Conservation (phyloP, 1,140 invertebrate genomes). For the Leucophenga varia region DNA sequence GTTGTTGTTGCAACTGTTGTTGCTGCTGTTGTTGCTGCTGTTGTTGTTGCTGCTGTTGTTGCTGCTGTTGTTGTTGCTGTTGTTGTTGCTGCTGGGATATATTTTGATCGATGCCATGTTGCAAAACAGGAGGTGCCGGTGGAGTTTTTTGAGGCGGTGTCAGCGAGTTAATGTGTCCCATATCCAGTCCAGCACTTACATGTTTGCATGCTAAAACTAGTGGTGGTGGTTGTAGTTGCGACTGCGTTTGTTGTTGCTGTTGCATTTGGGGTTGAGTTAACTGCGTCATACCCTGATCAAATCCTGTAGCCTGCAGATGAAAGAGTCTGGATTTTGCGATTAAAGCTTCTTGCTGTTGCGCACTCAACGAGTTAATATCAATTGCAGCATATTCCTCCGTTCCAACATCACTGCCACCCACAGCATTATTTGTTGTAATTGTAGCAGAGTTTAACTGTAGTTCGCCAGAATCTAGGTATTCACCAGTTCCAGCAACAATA, state of each 20-base stretch:
- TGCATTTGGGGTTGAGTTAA: conserved; percentile 23
- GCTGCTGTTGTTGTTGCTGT: conserved; percentile 23
- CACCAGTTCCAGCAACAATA: conserved; percentile 36
- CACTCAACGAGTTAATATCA: conserved; percentile 46
- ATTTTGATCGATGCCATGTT: conserved; percentile 37
- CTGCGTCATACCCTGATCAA: conserved; percentile 39
- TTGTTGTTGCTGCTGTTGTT: conserved; percentile 7
- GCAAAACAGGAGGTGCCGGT: conserved; percentile 41
- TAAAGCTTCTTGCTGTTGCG: conserved; percentile 50
- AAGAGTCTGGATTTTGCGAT: conserved; percentile 53
- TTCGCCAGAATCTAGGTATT: conserved; percentile 34
- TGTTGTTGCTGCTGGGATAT: conserved; percentile 29
- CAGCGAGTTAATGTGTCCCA: conserved; percentile 48
- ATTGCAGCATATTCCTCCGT: conserved; percentile 47
- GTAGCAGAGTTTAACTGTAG: conserved; percentile 28
- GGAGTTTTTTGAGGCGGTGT: conserved; percentile 48
- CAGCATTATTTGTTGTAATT: conserved; percentile 13
- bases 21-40: conserved; percentile 8
- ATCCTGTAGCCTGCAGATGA: conserved; percentile 51
- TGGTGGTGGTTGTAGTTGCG: conserved; percentile 14
- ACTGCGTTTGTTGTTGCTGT: conserved; percentile 13
- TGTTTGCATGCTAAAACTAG: conserved; percentile 42
- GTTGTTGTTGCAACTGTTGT: conserved; percentile 2
- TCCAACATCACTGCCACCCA: conserved; percentile 25
- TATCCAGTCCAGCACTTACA: conserved; percentile 36